Base-by-base conservation (phyloP, 2,888 invertebrate genomes). In the Gastrophysa polygoni region DNA sequence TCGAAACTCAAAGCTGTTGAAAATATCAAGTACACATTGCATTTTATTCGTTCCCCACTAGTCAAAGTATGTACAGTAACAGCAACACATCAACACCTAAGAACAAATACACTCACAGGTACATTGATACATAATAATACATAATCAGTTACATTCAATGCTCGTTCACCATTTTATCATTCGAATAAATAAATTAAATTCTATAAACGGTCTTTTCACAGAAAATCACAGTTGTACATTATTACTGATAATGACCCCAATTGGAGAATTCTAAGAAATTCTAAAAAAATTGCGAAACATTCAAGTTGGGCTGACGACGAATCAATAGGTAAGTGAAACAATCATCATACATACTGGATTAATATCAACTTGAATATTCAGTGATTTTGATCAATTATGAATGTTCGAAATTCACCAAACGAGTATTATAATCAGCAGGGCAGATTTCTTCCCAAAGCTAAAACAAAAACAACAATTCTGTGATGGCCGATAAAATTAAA, bases 21-120 rank as follows among this genome's bases (percentile, higher is more conserved):
- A 43, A 24, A 54, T 54, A 54, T 43, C 28, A 54, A 54, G 54
- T 54, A 54, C 43, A 54, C 21, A 38, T 54, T 54, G 54, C 43
- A 54, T 34, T 5, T 28, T 32, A 38, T 32, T 18, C n/a, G 17
- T 43, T 43, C 28, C 28, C 3, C 29, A 24, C 54, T 8, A 54
- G 24, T 54, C 54, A 54, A 54, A 54, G 43, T 74, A 72, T 74
- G 71, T 73, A 76, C 71, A 71, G 65, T 72, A 75, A 77, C 75
- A 75, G 72, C 73, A 74, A 75, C 71, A 77, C 76, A 74, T 73
- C 72, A 74, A 76, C 73, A 76, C 73, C 75, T 76, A 76, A 73
- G 73, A 74, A 70, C 71, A 71, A 10, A 74, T 74, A 76, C 73
- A 76, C 73, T 73, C 75, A 77, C 75, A 77, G 77, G 76, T 76